phyloP scores from a whole-genome alignment of 2,113 vertebrate species.

The Todiramphus saurophagus region DNA sequence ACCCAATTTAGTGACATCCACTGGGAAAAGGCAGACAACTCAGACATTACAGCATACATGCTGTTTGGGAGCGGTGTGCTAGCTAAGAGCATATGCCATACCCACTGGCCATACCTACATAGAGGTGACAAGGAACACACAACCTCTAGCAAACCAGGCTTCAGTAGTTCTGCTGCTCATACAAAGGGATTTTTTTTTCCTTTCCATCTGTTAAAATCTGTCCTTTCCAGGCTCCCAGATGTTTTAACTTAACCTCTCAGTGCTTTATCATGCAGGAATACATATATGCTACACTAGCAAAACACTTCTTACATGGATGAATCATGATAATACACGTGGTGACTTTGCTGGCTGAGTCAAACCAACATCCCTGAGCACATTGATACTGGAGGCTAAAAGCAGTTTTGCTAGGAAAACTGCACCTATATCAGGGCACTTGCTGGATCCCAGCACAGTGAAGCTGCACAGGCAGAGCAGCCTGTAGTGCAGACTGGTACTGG shows the following conservation, averaged over 20 bases:
- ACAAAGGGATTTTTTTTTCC: fast-evolving
- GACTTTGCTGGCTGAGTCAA: background rate
- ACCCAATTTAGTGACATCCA: background rate
- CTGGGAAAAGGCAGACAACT: background rate
- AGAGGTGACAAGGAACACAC: background rate
- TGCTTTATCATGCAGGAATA: background rate
- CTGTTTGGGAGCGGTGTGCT: background rate
- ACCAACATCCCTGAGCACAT: background rate
- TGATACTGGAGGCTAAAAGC: background rate
- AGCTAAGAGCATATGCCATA: background rate
- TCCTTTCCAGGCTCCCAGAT: background rate
- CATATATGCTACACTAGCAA: fast-evolving
- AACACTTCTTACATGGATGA: background rate
- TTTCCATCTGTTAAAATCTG: background rate
- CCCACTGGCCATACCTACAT: background rate
- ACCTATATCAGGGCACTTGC: background rate
- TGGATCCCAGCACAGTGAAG: background rate
- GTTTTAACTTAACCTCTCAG: background rate
- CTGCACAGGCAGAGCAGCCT: background rate
- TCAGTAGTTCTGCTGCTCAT: background rate
- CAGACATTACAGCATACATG: background rate
- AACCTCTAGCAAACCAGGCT: background rate
- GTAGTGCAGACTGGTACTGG: background rate
- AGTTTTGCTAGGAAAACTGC: background rate
- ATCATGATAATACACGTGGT: background rate